phyloP scores from a whole-genome alignment of 1,140 invertebrate species.

The Cydia amplana region DNA sequence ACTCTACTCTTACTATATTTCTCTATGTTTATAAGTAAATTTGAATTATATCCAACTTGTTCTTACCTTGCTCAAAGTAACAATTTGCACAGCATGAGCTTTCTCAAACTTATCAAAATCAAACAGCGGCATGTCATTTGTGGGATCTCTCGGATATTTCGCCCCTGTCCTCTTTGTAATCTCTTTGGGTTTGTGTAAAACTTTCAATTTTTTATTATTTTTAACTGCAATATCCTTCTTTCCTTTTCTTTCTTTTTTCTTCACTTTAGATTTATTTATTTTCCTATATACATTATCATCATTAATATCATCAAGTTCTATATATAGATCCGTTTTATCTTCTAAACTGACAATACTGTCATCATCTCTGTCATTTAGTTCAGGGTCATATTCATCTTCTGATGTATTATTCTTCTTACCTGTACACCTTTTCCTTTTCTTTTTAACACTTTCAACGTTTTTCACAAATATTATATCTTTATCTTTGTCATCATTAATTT shows the following conservation, averaged over 20 bases:
- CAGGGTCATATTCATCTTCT: background rate
- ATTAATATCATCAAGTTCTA: background rate
- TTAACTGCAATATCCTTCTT: background rate
- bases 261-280: background rate
- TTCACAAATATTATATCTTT: background rate
- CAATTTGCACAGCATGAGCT: background rate
- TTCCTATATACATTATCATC: background rate
- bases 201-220: background rate
- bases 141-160: background rate
- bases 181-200: background rate
- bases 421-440: background rate
- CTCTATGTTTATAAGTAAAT: too few relatives aligned
- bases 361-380: background rate
- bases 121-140: background rate
- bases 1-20: too few relatives aligned
- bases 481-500: background rate
- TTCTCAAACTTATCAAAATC: conserved; percentile 8
- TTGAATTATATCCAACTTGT: too few relatives aligned
- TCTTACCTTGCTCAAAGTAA: conserved; percentile 3
- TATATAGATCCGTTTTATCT: background rate
- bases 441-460: background rate
- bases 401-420: background rate
- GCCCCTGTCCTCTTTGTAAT: background rate
- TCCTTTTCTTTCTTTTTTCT: background rate
- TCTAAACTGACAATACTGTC: background rate